These are phyloP conservation scores for Hiodon alosoides DNA, from an alignment of 2,113 vertebrate genomes.

Conservation along the genomic window DNA sequence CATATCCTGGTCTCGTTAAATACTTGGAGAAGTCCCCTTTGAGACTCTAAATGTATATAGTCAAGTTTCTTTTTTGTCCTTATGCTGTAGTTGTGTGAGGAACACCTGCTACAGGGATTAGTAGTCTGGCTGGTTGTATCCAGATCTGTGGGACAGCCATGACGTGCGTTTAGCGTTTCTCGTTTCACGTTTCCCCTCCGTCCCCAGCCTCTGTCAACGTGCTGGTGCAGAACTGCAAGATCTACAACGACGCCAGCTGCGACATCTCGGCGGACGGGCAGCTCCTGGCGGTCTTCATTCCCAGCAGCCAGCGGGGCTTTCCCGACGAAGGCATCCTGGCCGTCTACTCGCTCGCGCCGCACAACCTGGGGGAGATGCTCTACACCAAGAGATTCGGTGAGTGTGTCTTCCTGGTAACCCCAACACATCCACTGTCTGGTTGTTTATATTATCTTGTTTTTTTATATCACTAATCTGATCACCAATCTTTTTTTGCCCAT, in stretches of 20 bases:
- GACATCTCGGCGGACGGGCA: conserved; percentile 96
- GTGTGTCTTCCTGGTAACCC: conserved; percentile 5
- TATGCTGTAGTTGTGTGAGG: neutral
- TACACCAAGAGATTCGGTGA: conserved; percentile 97
- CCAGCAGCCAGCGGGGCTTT: conserved; percentile 93
- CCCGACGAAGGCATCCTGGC: conserved; percentile 95
- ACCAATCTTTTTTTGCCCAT: no score
- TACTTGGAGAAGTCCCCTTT: no score
- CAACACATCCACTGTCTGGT: no score
- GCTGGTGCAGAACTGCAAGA: conserved; percentile 97
- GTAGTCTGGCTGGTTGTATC: no score
- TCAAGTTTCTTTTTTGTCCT: neutral
- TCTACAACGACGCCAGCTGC: conserved; percentile 97
- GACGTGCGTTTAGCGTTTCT: neutral
- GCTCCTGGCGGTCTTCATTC: conserved; percentile 94
- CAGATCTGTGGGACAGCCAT: neutral
- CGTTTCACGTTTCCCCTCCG: neutral
- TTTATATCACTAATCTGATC: no score
- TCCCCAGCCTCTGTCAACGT: conserved; percentile 87
- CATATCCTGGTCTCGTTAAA: no score
- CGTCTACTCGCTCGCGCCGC: conserved; percentile 92
- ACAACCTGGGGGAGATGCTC: conserved; percentile 98
- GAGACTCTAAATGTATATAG: neutral
- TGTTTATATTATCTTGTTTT: no score
- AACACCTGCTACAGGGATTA: neutral